Evolutionary conservation across 1,140 invertebrate genomes (phyloP).

Genomic region (Lasaia peninsularis): DNA sequence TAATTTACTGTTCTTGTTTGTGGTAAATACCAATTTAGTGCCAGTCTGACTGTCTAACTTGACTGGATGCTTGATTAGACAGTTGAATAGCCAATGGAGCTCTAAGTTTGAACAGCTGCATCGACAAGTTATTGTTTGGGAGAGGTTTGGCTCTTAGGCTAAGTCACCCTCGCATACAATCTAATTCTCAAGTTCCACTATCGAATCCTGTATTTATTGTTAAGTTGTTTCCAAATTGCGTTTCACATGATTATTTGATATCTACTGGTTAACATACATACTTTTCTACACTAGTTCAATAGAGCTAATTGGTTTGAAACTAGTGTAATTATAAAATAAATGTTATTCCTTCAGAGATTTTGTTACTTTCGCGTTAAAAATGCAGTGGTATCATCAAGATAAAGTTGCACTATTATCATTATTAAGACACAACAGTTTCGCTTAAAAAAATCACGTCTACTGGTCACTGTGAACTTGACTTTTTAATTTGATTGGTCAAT

Average conservation of each 20-base stretch:
- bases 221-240: neutral
- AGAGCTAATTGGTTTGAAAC: too few relatives aligned
- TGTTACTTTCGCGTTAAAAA: too few relatives aligned
- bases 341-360: too few relatives aligned
- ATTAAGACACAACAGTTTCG: too few relatives aligned
- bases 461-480: too few relatives aligned
- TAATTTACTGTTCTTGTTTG: constrained; percentile 69
- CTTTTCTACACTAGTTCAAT: too few relatives aligned
- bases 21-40: constrained; percentile 66
- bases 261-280: too few relatives aligned
- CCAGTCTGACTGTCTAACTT: constrained; percentile 52
- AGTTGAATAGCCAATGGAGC: constrained; percentile 49
- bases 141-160: neutral
- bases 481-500: too few relatives aligned
- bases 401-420: too few relatives aligned
- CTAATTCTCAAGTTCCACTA: neutral
- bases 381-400: too few relatives aligned
- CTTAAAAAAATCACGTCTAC: too few relatives aligned
- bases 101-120: constrained; percentile 33
- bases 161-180: constrained; percentile 1
- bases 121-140: constrained; percentile 29
- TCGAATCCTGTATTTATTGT: neutral
- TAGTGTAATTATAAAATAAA: too few relatives aligned
- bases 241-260: neutral
- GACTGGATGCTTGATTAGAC: constrained; percentile 39